Conservation (phyloP, 2,797 vertebrate species). For the Alcedo atthis region DNA sequence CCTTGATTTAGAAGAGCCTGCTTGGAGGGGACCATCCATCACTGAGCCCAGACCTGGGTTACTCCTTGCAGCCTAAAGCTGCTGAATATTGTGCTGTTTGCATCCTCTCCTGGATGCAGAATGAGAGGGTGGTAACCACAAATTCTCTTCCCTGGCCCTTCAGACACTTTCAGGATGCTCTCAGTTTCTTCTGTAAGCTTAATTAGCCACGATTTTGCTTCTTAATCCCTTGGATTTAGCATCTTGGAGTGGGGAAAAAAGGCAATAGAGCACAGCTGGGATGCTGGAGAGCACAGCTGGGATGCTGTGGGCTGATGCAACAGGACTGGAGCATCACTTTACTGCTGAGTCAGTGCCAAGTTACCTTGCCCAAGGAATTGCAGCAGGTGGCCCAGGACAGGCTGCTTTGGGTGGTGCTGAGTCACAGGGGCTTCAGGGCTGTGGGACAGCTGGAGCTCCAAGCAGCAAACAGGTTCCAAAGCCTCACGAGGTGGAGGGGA, state of each 20-base stretch:
- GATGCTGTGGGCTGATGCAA: background rate
- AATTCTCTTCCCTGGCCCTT: background rate
- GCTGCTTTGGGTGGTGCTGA: background rate
- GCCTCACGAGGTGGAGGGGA: background rate
- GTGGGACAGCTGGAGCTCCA: background rate
- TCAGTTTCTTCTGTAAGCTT: background rate
- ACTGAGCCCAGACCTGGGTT: background rate
- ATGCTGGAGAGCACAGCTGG: background rate
- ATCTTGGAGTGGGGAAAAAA: background rate
- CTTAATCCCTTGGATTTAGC: background rate
- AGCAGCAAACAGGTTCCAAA: background rate
- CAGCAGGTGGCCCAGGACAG: background rate
- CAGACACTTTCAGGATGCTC: background rate
- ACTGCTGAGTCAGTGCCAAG: background rate
- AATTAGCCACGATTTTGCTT: background rate
- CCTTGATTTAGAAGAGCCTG: background rate
- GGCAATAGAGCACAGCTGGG: background rate
- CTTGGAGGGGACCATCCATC: background rate
- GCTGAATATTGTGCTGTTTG: background rate
- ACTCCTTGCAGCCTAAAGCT: background rate
- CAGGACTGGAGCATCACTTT: conserved; percentile 1
- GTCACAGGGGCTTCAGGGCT: background rate
- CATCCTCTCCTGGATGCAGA: background rate
- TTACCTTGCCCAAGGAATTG: background rate
- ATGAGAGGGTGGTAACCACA: background rate